phyloP scores from a whole-genome alignment of 64 coral and sea anemone species.

The Stichodactyla mertensii region DNA sequence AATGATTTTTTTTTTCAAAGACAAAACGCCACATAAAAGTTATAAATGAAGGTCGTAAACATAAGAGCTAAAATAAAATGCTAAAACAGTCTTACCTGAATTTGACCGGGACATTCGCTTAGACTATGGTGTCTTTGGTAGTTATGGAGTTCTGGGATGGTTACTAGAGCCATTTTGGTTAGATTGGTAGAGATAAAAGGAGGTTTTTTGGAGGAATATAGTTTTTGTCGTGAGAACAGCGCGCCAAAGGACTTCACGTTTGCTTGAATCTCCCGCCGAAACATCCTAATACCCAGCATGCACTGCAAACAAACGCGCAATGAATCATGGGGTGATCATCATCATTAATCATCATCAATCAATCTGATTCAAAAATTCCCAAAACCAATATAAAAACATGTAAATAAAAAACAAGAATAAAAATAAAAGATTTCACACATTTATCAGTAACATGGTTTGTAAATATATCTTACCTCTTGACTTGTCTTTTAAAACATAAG shows the following conservation, averaged over 20 bases:
- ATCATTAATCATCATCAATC: background rate
- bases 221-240: constrained; percentile 9
- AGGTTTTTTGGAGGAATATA: constrained; percentile 9
- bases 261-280: constrained; percentile 83
- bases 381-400: background rate
- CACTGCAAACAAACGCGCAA: constrained; percentile 16
- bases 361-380: background rate
- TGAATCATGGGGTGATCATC: background rate
- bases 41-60: background rate
- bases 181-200: constrained; percentile 16
- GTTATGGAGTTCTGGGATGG: constrained; percentile 69
- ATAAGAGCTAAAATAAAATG: background rate
- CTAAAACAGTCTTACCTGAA: constrained; percentile 51
- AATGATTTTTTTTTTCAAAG: background rate
- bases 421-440: no score
- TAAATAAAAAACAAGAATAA: no score
- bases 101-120: constrained; percentile 65
- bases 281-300: constrained; percentile 49
- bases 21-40: background rate
- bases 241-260: constrained; percentile 71
- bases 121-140: constrained; percentile 35
- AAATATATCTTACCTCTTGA: no score
- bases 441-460: no score
- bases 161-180: constrained; percentile 89
- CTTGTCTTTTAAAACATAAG: no score